Evolutionary conservation across 2,113 vertebrate species (phyloP).

Genomic region (Ia io): DNA sequence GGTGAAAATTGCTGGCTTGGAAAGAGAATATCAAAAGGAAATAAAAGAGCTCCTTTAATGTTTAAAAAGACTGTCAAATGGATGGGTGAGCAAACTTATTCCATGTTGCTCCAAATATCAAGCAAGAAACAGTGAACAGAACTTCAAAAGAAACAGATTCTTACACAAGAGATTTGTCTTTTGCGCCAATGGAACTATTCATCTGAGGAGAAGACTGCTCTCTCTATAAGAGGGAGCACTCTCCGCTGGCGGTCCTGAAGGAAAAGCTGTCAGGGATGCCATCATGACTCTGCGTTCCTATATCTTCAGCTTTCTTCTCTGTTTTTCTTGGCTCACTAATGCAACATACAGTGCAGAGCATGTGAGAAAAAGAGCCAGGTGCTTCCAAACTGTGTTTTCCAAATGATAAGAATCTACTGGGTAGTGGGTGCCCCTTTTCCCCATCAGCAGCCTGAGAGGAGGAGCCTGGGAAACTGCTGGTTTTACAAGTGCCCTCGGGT

Average conservation of each 20-base stretch:
- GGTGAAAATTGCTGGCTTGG: neutral
- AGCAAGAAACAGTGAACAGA: slow-evolving; percentile 26
- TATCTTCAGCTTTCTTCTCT: neutral
- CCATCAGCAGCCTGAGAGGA: neutral
- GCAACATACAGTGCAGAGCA: neutral
- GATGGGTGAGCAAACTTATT: neutral
- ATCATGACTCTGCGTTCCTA: neutral
- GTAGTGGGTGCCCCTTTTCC: neutral
- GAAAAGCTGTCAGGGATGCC: neutral
- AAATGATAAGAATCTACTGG: slow-evolving; percentile 3
- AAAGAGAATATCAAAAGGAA: neutral
- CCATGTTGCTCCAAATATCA: slow-evolving; percentile 25
- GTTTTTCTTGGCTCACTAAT: slow-evolving; percentile 36
- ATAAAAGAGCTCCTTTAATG: neutral
- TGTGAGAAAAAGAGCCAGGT: slow-evolving; percentile 1
- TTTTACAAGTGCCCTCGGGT: slow-evolving; percentile 24
- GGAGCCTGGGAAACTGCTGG: neutral
- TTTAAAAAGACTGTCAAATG: neutral
- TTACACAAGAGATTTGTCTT: slow-evolving; percentile 35
- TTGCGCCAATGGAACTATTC: neutral
- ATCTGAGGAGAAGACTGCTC: neutral
- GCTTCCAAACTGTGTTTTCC: slow-evolving; percentile 19
- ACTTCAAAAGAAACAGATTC: slow-evolving; percentile 44
- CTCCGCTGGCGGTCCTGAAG: neutral
- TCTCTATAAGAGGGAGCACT: neutral